A percentile compares a stretch with the other conserved stretches of the same genome.
These are phyloP conservation scores for Coelinius sp. DNA, from an alignment of 2,888 invertebrate genomes.

Conservation along the genomic window DNA sequence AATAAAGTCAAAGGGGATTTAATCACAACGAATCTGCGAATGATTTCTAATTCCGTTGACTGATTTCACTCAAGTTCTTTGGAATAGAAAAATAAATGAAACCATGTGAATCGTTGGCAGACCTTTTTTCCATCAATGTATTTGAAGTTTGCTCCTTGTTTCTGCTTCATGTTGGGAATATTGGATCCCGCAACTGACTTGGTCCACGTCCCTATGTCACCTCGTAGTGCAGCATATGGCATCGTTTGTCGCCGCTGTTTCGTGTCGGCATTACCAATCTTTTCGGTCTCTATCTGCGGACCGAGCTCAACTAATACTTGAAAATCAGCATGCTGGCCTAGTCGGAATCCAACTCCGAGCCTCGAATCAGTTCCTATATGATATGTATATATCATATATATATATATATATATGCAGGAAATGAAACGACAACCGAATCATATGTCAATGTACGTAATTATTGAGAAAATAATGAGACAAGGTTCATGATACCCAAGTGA, in stretches of 20 bases:
- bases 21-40: no score
- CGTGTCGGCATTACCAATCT: conserved; percentile 72
- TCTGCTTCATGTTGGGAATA: conserved; percentile 56
- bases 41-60: no score
- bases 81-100: not conserved
- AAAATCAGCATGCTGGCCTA: conserved; percentile 87
- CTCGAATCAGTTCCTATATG: conserved; percentile 83
- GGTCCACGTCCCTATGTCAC: conserved; percentile 65
- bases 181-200: conserved; percentile 64
- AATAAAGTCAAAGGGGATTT: no score
- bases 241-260: conserved; percentile 59
- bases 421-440: no score
- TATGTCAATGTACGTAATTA: not conserved
- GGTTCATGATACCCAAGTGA: conserved; percentile 42
- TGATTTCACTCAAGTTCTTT: no score
- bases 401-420: no score
- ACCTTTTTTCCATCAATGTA: conserved; percentile 46
- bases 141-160: conserved; percentile 55
- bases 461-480: conserved; percentile 14
- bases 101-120: no score
- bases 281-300: conserved; percentile 82
- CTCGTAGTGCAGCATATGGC: conserved; percentile 61
- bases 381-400: no score
- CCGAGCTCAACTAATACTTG: conserved; percentile 84
- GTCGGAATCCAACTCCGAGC: conserved; percentile 83